Conservation (phyloP, 2,888 invertebrate species). For the Mantis religiosa region DNA sequence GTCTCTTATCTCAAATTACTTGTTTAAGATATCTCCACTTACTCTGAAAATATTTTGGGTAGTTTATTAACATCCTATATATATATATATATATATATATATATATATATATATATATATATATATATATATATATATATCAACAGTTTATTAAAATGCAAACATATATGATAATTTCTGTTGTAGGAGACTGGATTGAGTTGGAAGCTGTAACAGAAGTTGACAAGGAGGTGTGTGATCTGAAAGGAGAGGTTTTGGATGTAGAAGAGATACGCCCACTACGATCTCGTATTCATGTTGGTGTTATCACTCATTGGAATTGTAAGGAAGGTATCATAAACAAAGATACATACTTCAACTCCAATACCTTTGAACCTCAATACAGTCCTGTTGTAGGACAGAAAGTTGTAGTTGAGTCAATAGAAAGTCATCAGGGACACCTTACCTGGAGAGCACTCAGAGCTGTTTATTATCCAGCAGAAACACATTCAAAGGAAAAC, state of each 20-base stretch:
- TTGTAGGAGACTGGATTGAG: conserved; percentile 56
- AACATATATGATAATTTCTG: background rate
- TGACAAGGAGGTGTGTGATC: conserved; percentile 52
- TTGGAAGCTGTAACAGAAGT: conserved; percentile 59
- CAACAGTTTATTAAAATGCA: too few species aligned
- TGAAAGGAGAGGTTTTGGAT: conserved; percentile 56
- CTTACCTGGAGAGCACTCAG: conserved; percentile 59
- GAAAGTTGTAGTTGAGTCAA: conserved; percentile 58
- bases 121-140: too few species aligned
- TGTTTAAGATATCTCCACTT: too few species aligned
- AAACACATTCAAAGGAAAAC: background rate
- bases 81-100: too few species aligned
- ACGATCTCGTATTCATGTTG: conserved; percentile 53
- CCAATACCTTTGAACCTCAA: conserved; percentile 51
- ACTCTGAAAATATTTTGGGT: too few species aligned
- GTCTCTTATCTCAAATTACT: too few species aligned
- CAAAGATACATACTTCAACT: conserved; percentile 56
- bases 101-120: too few species aligned
- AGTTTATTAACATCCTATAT: too few species aligned
- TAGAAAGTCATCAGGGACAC: conserved; percentile 65
- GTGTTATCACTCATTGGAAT: conserved; percentile 49
- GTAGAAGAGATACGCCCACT: conserved; percentile 58
- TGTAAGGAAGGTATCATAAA: conserved; percentile 47
- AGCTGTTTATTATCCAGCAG: conserved; percentile 38
- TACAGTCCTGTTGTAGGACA: conserved; percentile 57